Evolutionary conservation across 2,797 vertebrate species (phyloP).

Genomic region (Delichon dasypus): DNA sequence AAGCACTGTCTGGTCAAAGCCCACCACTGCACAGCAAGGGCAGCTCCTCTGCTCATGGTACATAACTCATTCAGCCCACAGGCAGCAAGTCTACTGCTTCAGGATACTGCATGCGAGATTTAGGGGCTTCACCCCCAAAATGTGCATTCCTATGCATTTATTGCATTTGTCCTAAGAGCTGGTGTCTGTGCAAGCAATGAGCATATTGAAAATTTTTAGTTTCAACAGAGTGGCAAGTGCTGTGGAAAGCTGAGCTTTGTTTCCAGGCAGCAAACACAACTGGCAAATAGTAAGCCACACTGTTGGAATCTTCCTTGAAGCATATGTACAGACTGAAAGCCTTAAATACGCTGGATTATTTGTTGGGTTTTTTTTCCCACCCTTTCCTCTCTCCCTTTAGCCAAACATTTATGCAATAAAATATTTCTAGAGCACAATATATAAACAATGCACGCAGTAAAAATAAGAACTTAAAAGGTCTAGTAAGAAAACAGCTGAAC

Average conservation of each 20-base stretch:
- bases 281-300: not conserved
- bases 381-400: not conserved
- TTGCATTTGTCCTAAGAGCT: not conserved
- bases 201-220: not conserved
- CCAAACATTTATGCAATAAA: slow-evolving; percentile 38
- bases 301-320: not conserved
- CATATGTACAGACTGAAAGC: not conserved
- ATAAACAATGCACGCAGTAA: slow-evolving; percentile 34
- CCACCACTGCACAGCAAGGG: too few species aligned
- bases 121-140: not conserved
- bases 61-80: not conserved
- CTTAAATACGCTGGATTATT: not conserved
- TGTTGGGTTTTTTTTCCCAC: not conserved
- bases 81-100: fast-evolving
- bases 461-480: slow-evolving; percentile 17
- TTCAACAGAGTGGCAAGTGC: not conserved
- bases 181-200: not conserved
- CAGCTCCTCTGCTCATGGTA: not conserved
- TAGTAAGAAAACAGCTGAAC: not conserved
- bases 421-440: slow-evolving; percentile 8
- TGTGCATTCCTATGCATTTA: not conserved
- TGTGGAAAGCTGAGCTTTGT: not conserved
- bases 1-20: not conserved
- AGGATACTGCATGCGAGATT: not conserved
- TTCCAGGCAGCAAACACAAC: not conserved